Evolutionary conservation across 1,140 invertebrate species (phyloP), one percentile per base, ranked within the genome.

Genomic region (Batillaria attramentaria): DNA sequence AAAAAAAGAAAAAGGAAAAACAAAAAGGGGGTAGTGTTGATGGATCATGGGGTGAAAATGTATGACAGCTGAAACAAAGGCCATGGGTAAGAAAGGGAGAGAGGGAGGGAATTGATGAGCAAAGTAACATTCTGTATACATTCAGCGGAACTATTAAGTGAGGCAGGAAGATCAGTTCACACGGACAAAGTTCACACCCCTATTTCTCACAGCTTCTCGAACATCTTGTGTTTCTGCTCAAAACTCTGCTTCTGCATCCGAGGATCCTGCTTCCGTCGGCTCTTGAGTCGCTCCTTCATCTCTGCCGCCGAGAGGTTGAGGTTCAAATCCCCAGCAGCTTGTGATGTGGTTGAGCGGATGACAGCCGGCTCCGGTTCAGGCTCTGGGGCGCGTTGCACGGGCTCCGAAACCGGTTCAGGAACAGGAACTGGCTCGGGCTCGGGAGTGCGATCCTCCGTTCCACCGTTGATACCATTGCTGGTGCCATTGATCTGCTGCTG

Each of bases 241-340:
- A 89, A 89, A 76, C 83, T 80, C 41, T 84, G 79, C 79, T 83
- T 84, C 69, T 79, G 75, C 24, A 46, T 43, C 42, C 85, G 85
- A 16, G 86, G 85, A 80, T 89, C 88, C 35, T 79, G 78, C 70
- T 84, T 88, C 66, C 84, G 85, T 60, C 83, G 83, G 24, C 72
- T 42, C 62, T 83, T 82, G 20, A 89, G 72, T 13, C 80, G 76
- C 72, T 87, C 88, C 78, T 85, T 85, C 85, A 87, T 87, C 82
- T 89, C 87, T 57, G 87, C 87, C 20, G 87, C 88, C 4, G 87
- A 85, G 60, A 89, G 41, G 54, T 81, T 78, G 41, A 83, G 65
- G 43, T 78, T 75, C 54, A 84, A 77, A 35, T 82, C 80, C 39
- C 83, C 85, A 24, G 39, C 66, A 37, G 43, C 82, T 60, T 78